Evolutionary conservation across 2,888 invertebrate genomes (phyloP), one percentile per base, ranked within the genome.

Genomic region (Andrena dorsata): DNA sequence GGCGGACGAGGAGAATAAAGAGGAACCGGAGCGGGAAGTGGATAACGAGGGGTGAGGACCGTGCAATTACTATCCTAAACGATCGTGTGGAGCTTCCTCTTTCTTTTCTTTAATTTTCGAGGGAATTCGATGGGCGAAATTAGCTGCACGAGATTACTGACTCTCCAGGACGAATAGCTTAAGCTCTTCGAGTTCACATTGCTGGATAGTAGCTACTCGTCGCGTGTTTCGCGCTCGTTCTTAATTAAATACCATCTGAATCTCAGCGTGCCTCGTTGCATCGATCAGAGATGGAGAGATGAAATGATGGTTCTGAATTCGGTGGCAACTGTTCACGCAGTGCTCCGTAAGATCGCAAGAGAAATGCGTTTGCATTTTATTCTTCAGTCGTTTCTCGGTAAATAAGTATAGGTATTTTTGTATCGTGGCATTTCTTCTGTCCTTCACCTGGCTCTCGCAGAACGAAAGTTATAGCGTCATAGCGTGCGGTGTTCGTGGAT

Each of bases 21-120:
- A 85, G n/a, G 85, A 86, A 41, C 73, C 86, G 6, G 86, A 84
- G 13, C 77, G 80, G 20, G 89, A 86, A n/a, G 80, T 80, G 32
- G 76, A 84, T 8, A 85, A 89, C 26, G 90, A 89, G 78, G 91
- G 90, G 90, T 90, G 83, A 91, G 90, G 64, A 41, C 30, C 56
- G 65, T 75, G 60, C 5, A 7, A 61, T 56, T 58, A 78, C 30
- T 65, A 26, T 69, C 58, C 47, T 20, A 20, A 30, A 66, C 41
- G 51, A 76, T 61, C 65, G 30, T 58, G 35, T 30, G 53, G 47
- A 71, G 49, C 70, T 74, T 70, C 70, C 35, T 28, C 30, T 23
- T 51, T 28, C n/a, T 47, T 47, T 64, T 47, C 47, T 47, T 10
- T 61, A 16, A 16, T 30, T 60, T 30, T 60, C 30, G 23, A 26